phyloP scores from a whole-genome alignment of 2,113 vertebrate species.

The Platichthys flesus region DNA sequence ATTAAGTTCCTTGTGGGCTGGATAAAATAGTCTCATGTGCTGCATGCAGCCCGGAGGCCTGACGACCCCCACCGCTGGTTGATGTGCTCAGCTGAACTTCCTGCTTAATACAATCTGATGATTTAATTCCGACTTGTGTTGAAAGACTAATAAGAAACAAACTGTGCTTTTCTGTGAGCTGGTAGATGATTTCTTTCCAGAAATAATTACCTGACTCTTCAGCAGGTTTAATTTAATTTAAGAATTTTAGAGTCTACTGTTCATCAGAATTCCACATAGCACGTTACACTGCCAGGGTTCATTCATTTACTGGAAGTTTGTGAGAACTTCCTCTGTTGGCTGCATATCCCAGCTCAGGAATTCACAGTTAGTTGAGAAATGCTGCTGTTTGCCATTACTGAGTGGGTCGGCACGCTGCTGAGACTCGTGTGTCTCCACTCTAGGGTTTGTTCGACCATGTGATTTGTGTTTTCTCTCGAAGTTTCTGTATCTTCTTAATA shows the following conservation, averaged over 20 bases:
- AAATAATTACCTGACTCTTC: background rate
- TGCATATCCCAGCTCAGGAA: background rate
- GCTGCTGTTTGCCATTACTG: background rate
- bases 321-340: background rate
- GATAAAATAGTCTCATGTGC: too few species aligned
- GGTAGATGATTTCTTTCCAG: background rate
- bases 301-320: background rate
- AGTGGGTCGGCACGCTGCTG: background rate
- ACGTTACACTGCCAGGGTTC: background rate
- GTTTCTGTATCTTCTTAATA: background rate
- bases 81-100: too few species aligned
- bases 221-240: background rate
- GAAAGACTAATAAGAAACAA: background rate
- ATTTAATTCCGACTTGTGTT: too few species aligned
- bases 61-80: too few species aligned
- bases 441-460: background rate
- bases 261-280: background rate
- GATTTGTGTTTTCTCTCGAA: background rate
- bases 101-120: too few species aligned
- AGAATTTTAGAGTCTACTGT: background rate
- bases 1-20: too few species aligned
- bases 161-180: background rate
- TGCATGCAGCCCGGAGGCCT: too few species aligned
- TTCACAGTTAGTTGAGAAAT: constrained; percentile 8
- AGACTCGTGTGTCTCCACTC: background rate